Conservation (phyloP, 2,888 invertebrate genomes). For the Eupithecia tripunctaria region DNA sequence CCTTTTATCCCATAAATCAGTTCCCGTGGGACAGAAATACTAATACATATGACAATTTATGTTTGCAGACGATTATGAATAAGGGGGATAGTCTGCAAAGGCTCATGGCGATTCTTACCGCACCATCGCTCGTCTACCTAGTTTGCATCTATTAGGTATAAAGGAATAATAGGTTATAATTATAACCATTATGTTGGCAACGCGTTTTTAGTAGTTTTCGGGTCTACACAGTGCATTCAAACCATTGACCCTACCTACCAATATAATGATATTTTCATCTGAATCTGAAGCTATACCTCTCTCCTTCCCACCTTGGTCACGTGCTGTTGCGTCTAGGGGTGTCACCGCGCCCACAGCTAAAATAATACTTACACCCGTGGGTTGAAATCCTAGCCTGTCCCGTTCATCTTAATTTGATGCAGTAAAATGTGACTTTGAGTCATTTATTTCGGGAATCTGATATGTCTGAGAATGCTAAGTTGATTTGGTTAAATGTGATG, state of each 20-base stretch:
- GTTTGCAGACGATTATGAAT: too few relatives aligned
- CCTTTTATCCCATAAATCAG: too few relatives aligned
- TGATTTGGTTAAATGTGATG: conserved; percentile 26
- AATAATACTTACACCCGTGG: conserved; percentile 45
- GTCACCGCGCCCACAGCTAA: conserved; percentile 34
- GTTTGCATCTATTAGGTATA: neutral
- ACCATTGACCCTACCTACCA: neutral
- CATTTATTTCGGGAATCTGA: conserved; percentile 38
- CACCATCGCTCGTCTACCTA: too few relatives aligned
- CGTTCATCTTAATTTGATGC: conserved; percentile 40
- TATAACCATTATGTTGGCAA: neutral
- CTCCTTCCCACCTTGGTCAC: conserved; percentile 61
- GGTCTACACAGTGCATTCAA: neutral
- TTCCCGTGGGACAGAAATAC: too few relatives aligned
- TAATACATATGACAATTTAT: too few relatives aligned
- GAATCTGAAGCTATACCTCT: conserved; percentile 44
- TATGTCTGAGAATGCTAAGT: conserved; percentile 32
- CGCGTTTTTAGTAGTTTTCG: neutral
- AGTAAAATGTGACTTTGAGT: conserved; percentile 42
- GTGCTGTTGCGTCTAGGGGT: conserved; percentile 70
- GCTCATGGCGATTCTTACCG: too few relatives aligned
- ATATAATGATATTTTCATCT: neutral
- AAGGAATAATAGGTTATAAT: too few relatives aligned
- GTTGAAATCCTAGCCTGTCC: conserved; percentile 44
- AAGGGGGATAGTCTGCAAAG: too few relatives aligned